phyloP scores from a whole-genome alignment of 2,113 vertebrate species.

The Salvator merianae region DNA sequence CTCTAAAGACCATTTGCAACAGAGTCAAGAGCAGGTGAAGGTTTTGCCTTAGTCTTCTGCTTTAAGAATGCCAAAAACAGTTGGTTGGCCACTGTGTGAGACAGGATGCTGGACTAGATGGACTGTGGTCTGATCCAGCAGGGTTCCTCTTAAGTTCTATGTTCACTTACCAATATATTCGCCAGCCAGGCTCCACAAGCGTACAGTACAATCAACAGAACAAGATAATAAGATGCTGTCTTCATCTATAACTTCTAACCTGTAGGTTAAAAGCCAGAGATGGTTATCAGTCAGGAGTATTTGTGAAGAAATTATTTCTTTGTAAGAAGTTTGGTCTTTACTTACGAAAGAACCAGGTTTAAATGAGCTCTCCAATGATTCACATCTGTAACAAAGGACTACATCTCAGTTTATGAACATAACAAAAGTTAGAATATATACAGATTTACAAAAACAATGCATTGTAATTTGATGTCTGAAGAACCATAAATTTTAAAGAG shows the following conservation, averaged over 20 bases:
- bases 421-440: background rate
- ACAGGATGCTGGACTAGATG: too few species aligned
- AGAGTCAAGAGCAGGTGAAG: background rate
- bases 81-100: too few species aligned
- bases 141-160: too few species aligned
- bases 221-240: slow-evolving; percentile 75
- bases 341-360: slow-evolving; percentile 39
- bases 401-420: background rate
- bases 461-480: background rate
- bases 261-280: slow-evolving; percentile 41
- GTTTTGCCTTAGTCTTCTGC: background rate
- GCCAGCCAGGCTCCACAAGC: slow-evolving; percentile 70
- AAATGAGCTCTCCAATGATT: slow-evolving; percentile 71
- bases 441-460: fast-evolving
- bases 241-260: slow-evolving; percentile 74
- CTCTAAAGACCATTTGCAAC: background rate
- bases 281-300: background rate
- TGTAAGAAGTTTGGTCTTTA: background rate
- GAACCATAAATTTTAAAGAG: too few species aligned
- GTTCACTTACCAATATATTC: slow-evolving; percentile 66
- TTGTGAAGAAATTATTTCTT: background rate
- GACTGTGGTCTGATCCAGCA: too few species aligned
- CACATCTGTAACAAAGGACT: slow-evolving; percentile 46
- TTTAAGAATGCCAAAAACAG: too few species aligned
- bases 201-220: slow-evolving; percentile 69